Conservation (phyloP, 2,888 invertebrate genomes). For the Xanthia icteritia region DNA sequence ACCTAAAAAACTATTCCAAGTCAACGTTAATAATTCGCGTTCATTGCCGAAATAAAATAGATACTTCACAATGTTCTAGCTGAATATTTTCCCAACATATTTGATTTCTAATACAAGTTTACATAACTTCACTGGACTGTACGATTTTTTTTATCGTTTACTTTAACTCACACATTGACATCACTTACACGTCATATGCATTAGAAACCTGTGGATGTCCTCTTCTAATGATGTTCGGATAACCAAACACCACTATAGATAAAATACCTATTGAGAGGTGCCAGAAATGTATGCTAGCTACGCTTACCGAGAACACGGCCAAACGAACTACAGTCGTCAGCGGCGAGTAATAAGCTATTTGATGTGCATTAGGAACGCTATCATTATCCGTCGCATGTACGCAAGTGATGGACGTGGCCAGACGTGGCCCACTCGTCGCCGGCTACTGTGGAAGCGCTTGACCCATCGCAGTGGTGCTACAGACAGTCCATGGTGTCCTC, state of each 20-base stretch:
- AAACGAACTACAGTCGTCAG: background rate
- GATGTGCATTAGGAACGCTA: too few relatives aligned
- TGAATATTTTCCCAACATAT: background rate
- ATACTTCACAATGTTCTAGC: background rate
- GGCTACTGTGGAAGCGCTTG: background rate
- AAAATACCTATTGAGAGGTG: background rate
- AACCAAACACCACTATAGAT: background rate
- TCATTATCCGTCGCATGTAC: background rate
- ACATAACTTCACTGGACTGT: slow-evolving; percentile 40
- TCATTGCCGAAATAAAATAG: background rate
- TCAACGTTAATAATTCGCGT: background rate
- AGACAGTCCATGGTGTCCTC: slow-evolving; percentile 91
- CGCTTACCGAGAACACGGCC: background rate
- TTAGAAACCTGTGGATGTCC: slow-evolving; percentile 8
- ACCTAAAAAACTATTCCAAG: background rate
- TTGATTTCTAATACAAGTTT: slow-evolving; percentile 26
- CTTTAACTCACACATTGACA: slow-evolving; percentile 29
- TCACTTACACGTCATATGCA: slow-evolving; percentile 31
- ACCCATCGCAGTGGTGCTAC: slow-evolving; percentile 55
- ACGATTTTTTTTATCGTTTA: slow-evolving; percentile 42
- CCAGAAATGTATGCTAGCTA: background rate
- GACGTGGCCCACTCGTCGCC: background rate
- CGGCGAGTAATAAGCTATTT: background rate
- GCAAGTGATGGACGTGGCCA: background rate
- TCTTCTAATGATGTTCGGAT: background rate